Conservation (phyloP, 2,888 invertebrate genomes). For the Smittia sp. region DNA sequence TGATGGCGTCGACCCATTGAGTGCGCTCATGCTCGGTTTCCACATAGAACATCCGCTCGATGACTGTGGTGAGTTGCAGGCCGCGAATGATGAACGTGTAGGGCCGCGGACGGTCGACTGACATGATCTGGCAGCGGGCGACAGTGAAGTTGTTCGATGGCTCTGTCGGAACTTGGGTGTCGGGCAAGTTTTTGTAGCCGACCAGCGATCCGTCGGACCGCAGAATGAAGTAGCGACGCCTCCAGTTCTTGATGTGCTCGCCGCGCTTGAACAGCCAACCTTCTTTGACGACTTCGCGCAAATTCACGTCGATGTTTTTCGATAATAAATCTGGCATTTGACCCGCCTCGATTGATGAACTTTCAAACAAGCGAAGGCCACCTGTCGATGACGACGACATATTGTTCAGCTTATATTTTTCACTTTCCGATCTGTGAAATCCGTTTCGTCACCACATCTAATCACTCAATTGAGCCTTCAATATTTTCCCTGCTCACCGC, state of each 20-base stretch:
- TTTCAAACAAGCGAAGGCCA: neutral
- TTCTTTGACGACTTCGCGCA: conserved; percentile 71
- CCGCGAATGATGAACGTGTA: conserved; percentile 96
- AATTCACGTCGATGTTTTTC: conserved; percentile 3
- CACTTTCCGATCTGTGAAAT: neutral
- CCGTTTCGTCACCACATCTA: neutral
- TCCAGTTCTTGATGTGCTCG: conserved; percentile 99
- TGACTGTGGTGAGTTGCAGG: conserved; percentile 95
- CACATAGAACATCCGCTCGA: conserved; percentile 96
- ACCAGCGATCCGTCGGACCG: conserved; percentile 91
- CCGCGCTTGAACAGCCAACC: conserved; percentile 96
- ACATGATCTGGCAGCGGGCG: conserved; percentile 96
- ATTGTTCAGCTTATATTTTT: conserved; percentile 6
- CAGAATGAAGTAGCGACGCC: conserved; percentile 92
- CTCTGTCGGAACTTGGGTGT: conserved; percentile 72
- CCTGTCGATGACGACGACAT: conserved; percentile 22
- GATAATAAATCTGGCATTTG: conserved; percentile 18
- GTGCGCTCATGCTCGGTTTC: conserved; percentile 65
- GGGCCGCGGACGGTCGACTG: conserved; percentile 90
- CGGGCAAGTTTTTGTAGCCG: conserved; percentile 91
- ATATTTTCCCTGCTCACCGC: too few species aligned
- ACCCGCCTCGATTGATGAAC: conserved; percentile 20
- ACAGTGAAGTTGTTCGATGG: conserved; percentile 99
- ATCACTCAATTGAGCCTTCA: too few species aligned
- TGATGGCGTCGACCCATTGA: conserved; percentile 54